phyloP scores from a whole-genome alignment of 2,113 vertebrate genomes.

The Mus spicilegus region DNA sequence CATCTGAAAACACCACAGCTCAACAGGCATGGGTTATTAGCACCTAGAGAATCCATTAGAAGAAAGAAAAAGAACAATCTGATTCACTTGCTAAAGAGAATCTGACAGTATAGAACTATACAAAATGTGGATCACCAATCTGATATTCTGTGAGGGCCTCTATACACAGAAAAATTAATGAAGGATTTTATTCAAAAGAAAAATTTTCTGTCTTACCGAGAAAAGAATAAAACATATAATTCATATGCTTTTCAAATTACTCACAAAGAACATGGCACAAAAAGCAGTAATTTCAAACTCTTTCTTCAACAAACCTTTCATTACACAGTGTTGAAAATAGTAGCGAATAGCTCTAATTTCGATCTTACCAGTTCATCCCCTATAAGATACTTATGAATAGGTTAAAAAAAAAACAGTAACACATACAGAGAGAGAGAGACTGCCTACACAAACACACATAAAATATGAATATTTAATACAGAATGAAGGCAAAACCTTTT shows the following conservation, averaged over 20 bases:
- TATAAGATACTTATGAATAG: not conserved
- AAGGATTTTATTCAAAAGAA: slow-evolving; percentile 58
- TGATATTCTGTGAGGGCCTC: not conserved
- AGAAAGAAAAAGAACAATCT: slow-evolving; percentile 3
- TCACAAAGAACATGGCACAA: slow-evolving; percentile 15
- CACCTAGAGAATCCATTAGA: not conserved
- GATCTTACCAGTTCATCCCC: slow-evolving; percentile 3
- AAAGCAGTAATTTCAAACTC: slow-evolving; percentile 63
- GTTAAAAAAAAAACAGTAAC: not conserved
- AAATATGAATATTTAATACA: not conserved
- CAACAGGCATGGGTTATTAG: not conserved
- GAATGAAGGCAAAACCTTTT: not conserved
- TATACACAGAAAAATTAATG: slow-evolving; percentile 48
- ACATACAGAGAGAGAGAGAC: not conserved
- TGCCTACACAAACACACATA: not conserved
- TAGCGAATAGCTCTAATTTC: slow-evolving; percentile 59
- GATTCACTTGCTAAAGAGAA: not conserved
- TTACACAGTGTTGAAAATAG: slow-evolving; percentile 61
- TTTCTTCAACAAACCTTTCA: slow-evolving; percentile 70
- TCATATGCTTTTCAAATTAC: slow-evolving; percentile 67
- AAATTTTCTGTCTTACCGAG: not conserved
- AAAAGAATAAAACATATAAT: slow-evolving; percentile 51
- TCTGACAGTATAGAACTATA: slow-evolving; percentile 36
- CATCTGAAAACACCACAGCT: not conserved
- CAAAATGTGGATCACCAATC: not conserved